Evolutionary conservation across 30 jellyfish, hydroid and myxozoan genomes (phyloP), one percentile per base, ranked within the genome.

Genomic region (Morbakka virulenta): DNA sequence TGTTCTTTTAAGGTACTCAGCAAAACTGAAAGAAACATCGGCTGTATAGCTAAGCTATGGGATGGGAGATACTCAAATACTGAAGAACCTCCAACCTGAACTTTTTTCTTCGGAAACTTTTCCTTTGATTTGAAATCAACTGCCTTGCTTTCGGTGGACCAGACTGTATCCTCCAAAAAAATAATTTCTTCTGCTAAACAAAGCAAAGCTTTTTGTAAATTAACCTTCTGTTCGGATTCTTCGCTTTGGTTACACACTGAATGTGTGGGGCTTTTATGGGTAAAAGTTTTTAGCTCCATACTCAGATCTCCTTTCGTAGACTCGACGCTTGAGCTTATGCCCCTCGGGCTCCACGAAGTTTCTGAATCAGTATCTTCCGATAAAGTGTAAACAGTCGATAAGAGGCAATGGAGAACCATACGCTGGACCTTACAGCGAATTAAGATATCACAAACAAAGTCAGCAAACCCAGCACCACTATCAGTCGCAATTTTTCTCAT

Each of bases 401-500:
- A 77, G 27, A 89, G 33, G 35, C 97, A 89, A 33, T 89, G 97
- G 69, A 89, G 67, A 4, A 87, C 94, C 28, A 89, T 89, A 4
- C 97, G 84, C 63, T 89, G 97, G 33, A 89, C 93, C 67, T 89
- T 89, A 67, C 97, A 73, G 17, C 97, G 97, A 25, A 83, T 57
- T 52, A 89, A 82, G 52, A 89, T 49, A 79, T 89, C 97, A 29
- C 71, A 35, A 17, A 83, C 80, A 63, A 64, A 89, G 63, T 68
- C 68, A 12, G 95, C 50, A 52, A 89, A 89, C 47, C 94, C 97
- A n/a, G 72, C 84, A 26, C 94, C 97, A 82, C 90, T 85, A 66
- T 83, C 95, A 35, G 62, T 68, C 22, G 95, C 94, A n/a, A 89
- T 70, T 28, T 89, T 91, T 20, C 83, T 93, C 32, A 89, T 51